Evolutionary conservation across 2,797 vertebrate genomes (phyloP).

Genomic region (Molossus alvarezi): DNA sequence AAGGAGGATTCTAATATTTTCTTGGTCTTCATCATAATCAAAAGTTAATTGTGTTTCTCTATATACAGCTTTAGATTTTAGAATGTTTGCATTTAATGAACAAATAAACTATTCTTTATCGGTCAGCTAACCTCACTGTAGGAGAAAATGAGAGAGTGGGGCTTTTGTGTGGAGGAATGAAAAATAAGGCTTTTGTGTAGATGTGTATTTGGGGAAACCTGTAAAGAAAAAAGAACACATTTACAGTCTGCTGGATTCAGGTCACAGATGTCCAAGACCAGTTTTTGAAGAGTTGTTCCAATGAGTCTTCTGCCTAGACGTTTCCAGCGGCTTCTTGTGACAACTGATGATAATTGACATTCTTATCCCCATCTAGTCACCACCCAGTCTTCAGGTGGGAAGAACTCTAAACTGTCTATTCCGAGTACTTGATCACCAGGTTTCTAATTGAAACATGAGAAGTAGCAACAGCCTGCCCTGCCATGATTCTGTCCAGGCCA

Average conservation of each 20-base stretch:
- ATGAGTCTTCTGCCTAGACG: neutral
- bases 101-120: constrained; percentile 30
- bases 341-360: neutral
- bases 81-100: constrained; percentile 18
- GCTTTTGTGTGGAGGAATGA: neutral
- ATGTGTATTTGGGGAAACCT: neutral
- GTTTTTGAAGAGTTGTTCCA: constrained; percentile 26
- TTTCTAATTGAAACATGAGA: neutral
- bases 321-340: neutral
- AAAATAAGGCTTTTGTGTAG: neutral
- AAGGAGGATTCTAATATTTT: neutral
- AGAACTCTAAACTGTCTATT: neutral
- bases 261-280: neutral
- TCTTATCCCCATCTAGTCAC: neutral
- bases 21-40: neutral
- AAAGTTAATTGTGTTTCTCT: constrained; percentile 54
- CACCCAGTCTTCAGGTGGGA: neutral
- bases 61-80: neutral
- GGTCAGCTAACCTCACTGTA: neutral
- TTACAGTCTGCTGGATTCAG: neutral
- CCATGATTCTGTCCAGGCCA: neutral
- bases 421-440: neutral
- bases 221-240: neutral
- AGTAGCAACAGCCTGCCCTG: neutral
- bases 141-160: constrained; percentile 16